These are phyloP conservation scores for Spongia lamella DNA, from an alignment of 37 sponge, comb jelly and placozoan species.

Conservation along the genomic window DNA sequence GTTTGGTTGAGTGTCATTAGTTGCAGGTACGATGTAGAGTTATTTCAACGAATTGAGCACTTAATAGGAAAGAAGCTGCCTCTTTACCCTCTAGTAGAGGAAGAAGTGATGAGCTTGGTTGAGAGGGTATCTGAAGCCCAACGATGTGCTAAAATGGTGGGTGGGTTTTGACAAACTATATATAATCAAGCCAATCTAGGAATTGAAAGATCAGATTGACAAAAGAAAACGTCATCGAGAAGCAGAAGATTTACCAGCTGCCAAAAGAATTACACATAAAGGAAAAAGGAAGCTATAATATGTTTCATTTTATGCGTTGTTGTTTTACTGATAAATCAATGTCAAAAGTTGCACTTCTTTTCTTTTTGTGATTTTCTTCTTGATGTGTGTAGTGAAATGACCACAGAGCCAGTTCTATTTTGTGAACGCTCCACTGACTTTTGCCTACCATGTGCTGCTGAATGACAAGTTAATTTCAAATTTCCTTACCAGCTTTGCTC, in stretches of 20 bases:
- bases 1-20: background rate
- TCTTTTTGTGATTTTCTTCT: too few species aligned
- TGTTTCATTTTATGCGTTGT: too few species aligned
- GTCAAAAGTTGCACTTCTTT: too few species aligned
- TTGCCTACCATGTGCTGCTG: background rate
- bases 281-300: too few species aligned
- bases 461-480: background rate
- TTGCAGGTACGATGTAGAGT: slow-evolving; percentile 94
- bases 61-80: slow-evolving; percentile 95
- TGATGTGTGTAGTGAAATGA: slow-evolving; percentile 36
- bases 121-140: slow-evolving; percentile 96
- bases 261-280: too few species aligned
- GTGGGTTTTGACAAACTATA: background rate
- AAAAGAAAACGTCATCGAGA: too few species aligned
- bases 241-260: too few species aligned
- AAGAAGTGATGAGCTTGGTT: slow-evolving; percentile 88
- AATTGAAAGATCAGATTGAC: too few species aligned
- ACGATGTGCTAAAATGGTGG: slow-evolving; percentile 87
- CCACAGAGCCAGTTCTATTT: slow-evolving; percentile 81
- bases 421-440: slow-evolving; percentile 61
- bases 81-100: slow-evolving; percentile 86
- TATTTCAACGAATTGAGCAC: slow-evolving; percentile 93
- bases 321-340: too few species aligned
- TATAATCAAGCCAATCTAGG: too few species aligned
- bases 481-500: background rate